phyloP scores from a whole-genome alignment of 2,797 vertebrate species.

The Lithobates sylvaticus region DNA sequence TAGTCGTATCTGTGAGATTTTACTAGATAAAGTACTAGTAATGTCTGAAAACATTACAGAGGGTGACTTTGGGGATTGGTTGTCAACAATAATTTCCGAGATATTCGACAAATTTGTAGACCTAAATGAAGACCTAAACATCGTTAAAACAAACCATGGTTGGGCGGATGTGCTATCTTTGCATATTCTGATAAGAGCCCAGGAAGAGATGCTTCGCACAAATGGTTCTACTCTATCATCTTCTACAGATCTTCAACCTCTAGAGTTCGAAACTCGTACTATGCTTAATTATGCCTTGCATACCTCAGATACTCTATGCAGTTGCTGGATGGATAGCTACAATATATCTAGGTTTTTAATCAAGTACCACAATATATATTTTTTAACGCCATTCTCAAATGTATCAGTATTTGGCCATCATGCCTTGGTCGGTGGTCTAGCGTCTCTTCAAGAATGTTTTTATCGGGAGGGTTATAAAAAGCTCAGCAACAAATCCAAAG shows the following conservation, averaged over 20 bases:
- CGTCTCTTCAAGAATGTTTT: conserved; percentile 75
- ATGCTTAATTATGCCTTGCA: conserved; percentile 74
- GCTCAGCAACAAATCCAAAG: conserved; percentile 76
- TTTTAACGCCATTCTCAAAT: neutral
- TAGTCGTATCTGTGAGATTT: conserved; percentile 69
- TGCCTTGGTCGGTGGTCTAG: conserved; percentile 62
- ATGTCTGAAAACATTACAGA: conserved; percentile 53
- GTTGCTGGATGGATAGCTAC: conserved; percentile 79
- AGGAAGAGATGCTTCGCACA: conserved; percentile 67
- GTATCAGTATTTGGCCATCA: neutral
- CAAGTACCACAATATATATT: conserved; percentile 32
- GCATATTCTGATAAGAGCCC: conserved; percentile 75
- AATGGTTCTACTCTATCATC: neutral
- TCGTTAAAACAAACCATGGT: conserved; percentile 71
- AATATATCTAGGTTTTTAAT: conserved; percentile 69
- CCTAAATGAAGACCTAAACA: conserved; percentile 67
- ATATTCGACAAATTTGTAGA: conserved; percentile 75
- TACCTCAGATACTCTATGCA: conserved; percentile 73
- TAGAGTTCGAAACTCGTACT: conserved; percentile 65
- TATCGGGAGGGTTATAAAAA: conserved; percentile 69
- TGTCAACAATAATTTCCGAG: conserved; percentile 71
- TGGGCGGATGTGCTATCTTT: conserved; percentile 80
- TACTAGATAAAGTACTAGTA: conserved; percentile 57
- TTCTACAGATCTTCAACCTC: conserved; percentile 64
- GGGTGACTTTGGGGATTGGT: neutral